Percentiles rank a stretch among this genome's conserved stretches.
phyloP scores from a whole-genome alignment of 1,140 invertebrate species.

The Ctenoplectra terminalis region DNA sequence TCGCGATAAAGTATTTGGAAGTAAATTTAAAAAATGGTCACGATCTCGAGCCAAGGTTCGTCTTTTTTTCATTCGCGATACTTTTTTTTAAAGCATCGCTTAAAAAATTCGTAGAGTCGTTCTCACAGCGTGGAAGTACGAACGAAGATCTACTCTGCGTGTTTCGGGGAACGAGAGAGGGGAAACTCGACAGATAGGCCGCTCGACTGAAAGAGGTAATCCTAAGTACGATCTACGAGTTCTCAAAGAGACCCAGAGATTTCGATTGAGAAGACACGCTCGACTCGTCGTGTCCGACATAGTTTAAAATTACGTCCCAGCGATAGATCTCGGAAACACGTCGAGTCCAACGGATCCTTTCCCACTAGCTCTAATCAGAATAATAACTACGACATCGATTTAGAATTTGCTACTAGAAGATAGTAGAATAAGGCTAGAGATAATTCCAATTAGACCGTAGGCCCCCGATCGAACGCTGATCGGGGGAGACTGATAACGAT shows the following conservation, averaged over 20 bases:
- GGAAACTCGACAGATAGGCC: constrained; percentile 24
- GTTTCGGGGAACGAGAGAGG: background rate
- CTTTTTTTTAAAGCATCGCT: background rate
- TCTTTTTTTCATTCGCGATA: background rate
- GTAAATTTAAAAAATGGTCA: background rate
- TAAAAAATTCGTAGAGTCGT: background rate
- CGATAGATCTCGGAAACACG: background rate
- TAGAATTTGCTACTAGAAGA: constrained; percentile 61
- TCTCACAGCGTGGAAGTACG: background rate
- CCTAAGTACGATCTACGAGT: constrained; percentile 38
- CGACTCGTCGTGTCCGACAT: background rate
- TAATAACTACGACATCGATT: constrained; percentile 62
- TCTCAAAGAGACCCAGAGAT: constrained; percentile 22
- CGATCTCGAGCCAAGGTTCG: constrained; percentile 19
- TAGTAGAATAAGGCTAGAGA: constrained; percentile 33
- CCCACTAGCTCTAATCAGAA: constrained; percentile 26
- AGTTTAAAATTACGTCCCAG: background rate
- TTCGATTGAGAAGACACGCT: background rate
- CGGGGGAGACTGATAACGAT: constrained; percentile 21
- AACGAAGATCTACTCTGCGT: constrained; percentile 7
- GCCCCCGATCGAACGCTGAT: background rate
- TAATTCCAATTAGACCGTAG: constrained; percentile 28
- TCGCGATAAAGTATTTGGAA: background rate
- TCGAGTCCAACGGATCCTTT: background rate
- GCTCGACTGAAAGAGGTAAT: constrained; percentile 42